Conservation (phyloP, 2,888 invertebrate genomes). For the Drosophila helvetica region DNA sequence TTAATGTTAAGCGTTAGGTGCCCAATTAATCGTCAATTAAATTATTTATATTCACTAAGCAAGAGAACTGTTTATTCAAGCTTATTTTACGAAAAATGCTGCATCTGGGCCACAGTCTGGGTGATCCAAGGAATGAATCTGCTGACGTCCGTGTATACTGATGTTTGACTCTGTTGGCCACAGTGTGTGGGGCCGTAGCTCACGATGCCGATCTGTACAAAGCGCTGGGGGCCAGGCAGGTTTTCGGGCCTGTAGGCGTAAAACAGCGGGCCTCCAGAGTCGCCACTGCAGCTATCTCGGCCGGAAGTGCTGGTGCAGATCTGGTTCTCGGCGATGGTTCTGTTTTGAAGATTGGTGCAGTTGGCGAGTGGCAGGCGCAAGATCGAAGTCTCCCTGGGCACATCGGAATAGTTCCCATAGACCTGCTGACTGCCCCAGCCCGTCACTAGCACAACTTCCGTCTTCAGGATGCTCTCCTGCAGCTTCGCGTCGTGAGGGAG, state of each 20-base stretch:
- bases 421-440: not conserved
- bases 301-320: not conserved
- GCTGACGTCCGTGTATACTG: constrained; percentile 7
- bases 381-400: not conserved
- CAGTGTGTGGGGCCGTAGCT: not conserved
- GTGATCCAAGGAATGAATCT: constrained; percentile 14
- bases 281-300: not conserved
- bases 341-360: not conserved
- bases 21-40: not conserved
- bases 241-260: not conserved
- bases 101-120: not conserved
- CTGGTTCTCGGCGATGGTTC: not conserved
- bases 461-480: not conserved
- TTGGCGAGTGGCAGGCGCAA: not conserved
- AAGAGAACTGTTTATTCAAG: not conserved
- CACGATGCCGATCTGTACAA: constrained; percentile 22
- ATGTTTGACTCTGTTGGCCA: not conserved
- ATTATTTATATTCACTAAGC: not conserved
- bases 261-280: constrained; percentile 1
- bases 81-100: too few relatives aligned
- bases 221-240: not conserved
- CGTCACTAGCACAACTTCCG: not conserved
- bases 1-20: not conserved
- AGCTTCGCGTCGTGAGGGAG: not conserved
- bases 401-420: not conserved